Conservation (phyloP, 35 echinoderm and acorn worm genomes). For the Patiria miniata region DNA sequence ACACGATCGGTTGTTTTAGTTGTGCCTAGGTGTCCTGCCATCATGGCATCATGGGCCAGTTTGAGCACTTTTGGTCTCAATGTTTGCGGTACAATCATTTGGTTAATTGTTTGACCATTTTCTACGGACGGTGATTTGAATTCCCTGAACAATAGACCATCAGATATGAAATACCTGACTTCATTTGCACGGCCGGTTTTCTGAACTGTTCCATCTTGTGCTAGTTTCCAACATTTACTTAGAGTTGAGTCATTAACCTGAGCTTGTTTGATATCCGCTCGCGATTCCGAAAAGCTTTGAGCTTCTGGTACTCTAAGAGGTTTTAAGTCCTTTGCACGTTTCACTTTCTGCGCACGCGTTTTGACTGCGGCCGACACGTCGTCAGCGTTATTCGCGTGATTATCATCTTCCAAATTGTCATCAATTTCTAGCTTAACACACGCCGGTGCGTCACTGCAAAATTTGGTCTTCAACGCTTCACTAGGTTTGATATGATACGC, state of each 20-base stretch:
- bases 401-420: not conserved
- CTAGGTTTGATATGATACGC: too few relatives aligned
- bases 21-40: not conserved
- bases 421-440: too few relatives aligned
- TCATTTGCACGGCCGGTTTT: slow-evolving; percentile 9
- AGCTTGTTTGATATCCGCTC: not conserved
- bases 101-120: slow-evolving; percentile 3
- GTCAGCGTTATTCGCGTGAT: not conserved
- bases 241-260: not conserved
- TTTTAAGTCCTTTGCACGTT: not conserved
- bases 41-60: slow-evolving; percentile 21
- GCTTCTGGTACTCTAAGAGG: not conserved
- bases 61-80: not conserved
- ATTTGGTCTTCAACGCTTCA: too few relatives aligned
- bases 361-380: not conserved
- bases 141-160: slow-evolving; percentile 16
- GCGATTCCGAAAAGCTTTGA: not conserved
- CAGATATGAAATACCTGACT: not conserved
- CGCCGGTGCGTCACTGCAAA: too few relatives aligned
- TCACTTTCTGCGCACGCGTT: slow-evolving; percentile 17
- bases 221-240: not conserved
- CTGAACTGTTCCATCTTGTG: not conserved
- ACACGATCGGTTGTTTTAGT: slow-evolving; percentile 9
- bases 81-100: slow-evolving; percentile 28
- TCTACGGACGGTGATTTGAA: slow-evolving; percentile 30